Evolutionary conservation across 2,113 vertebrate species (phyloP), one percentile per base, ranked within the genome.

Genomic region (Neotoma lepida): DNA sequence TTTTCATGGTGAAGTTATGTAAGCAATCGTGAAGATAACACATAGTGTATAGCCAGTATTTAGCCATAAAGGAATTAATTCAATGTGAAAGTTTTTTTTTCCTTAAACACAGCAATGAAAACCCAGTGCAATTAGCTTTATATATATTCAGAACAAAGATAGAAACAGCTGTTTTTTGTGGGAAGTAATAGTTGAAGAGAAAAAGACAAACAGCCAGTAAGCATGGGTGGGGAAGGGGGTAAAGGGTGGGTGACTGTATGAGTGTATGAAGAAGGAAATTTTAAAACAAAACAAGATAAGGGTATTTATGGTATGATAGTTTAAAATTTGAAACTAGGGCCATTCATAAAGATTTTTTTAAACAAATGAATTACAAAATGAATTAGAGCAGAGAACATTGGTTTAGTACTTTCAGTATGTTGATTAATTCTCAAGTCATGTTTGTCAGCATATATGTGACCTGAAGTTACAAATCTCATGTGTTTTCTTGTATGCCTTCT

Each of bases 311-410:
- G 18, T 35, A 0, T 89, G 54, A 56, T n/a, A n/a, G 33, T 84
- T 88, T 90, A 88, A 73, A 81, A 92, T 89, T 56, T 91, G 18
- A 89, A 80, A 64, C 41, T 10, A 63, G 77, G 51, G 63, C 39
- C n/a, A 70, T 90, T 95, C 30, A 17, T 95, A 51, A 94, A 91
- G 35, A 39, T 86, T 89, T 66, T 73, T 95, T 56, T 86, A n/a
- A n/a, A 88, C 85, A 10, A 46, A 0, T 92, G 24, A 92, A 8
- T 86, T 92, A n/a, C 41, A 63, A 87, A 89, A 70, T 41, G 9
- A 58, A 17, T 82, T 87, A 66, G 26, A 89, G 33, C 39, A 71
- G 35, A 88, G 35, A 85, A 61, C 17, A 73, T 26, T 26, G 93
- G 0, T 61, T 87, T 73, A 90, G 64, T 73, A 85, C 54, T 33